A percentile compares a stretch with the other conserved stretches of the same genome.
Evolutionary conservation across 2,888 invertebrate genomes (phyloP).

Genomic region (Omphaloscelis lunosa): DNA sequence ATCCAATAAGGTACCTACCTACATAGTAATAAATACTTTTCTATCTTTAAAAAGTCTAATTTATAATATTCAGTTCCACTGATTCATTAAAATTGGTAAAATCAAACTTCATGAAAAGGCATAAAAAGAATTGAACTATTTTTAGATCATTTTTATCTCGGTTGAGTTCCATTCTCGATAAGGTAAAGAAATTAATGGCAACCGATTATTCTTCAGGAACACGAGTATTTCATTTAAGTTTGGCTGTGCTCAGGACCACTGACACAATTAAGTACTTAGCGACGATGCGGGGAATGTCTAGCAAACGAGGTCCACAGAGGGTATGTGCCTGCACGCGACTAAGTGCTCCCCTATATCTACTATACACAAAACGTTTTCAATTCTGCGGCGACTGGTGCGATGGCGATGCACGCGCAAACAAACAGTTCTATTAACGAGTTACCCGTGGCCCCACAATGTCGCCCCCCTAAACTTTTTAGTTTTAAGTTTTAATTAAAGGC

Average conservation of each 20-base stretch:
- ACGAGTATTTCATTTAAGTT: slow-evolving; percentile 77
- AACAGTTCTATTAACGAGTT: slow-evolving; percentile 66
- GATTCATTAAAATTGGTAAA: slow-evolving; percentile 42
- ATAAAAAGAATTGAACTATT: slow-evolving; percentile 44
- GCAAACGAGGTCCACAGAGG: slow-evolving; percentile 61
- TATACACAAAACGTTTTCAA: slow-evolving; percentile 57
- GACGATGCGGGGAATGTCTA: slow-evolving; percentile 65
- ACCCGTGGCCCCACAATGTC: slow-evolving; percentile 58
- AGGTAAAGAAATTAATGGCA: slow-evolving; percentile 55
- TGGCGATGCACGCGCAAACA: slow-evolving; percentile 59
- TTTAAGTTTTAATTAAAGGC: slow-evolving; percentile 75
- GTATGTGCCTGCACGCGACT: slow-evolving; percentile 64
- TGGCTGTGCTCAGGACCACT: slow-evolving; percentile 67
- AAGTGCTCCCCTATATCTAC: slow-evolving; percentile 67
- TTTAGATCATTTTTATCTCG: slow-evolving; percentile 38
- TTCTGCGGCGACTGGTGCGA: slow-evolving; percentile 32
- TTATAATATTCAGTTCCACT: slow-evolving; percentile 49
- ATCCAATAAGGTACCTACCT: background rate
- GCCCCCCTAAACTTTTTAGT: slow-evolving; percentile 64
- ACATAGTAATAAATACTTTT: background rate
- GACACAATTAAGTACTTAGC: slow-evolving; percentile 80
- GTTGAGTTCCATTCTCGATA: slow-evolving; percentile 46
- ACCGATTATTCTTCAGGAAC: slow-evolving; percentile 62
- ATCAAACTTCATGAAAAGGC: slow-evolving; percentile 48
- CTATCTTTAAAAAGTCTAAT: slow-evolving; percentile 29